phyloP scores from a whole-genome alignment of 2,888 invertebrate genomes.

The Drosophila greeni region DNA sequence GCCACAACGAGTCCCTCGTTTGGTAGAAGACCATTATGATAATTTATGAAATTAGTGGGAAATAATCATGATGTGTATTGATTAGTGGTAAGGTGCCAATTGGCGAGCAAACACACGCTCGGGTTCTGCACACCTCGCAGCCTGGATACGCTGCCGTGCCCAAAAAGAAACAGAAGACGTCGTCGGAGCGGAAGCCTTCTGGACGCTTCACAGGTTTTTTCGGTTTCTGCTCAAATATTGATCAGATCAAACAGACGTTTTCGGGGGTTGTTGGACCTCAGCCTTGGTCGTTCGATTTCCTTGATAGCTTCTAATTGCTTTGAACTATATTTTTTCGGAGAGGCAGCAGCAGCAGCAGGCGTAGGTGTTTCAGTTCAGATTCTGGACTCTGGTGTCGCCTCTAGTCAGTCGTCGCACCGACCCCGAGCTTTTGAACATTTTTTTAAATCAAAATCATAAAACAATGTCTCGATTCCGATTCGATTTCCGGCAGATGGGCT shows the following conservation, averaged over 20 bases:
- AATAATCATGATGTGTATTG: conserved; percentile 73
- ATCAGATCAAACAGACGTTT: conserved; percentile 18
- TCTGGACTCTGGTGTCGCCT: neutral
- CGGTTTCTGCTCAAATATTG: conserved; percentile 29
- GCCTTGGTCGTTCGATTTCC: conserved; percentile 48
- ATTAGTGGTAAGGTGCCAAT: conserved; percentile 68
- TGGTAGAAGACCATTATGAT: conserved; percentile 53
- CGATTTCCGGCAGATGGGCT: conserved; percentile 24
- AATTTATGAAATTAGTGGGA: conserved; percentile 68
- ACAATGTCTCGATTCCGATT: conserved; percentile 17
- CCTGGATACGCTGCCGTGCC: conserved; percentile 37
- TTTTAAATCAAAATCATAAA: neutral
- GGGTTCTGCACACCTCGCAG: conserved; percentile 54
- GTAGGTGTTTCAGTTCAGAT: conserved; percentile 1
- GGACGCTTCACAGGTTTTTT: conserved; percentile 26
- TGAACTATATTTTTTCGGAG: conserved; percentile 8
- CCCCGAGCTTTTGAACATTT: neutral
- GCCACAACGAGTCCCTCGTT: conserved; percentile 11
- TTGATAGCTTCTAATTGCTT: conserved; percentile 65
- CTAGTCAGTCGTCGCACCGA: neutral
- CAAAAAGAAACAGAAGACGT: conserved; percentile 26
- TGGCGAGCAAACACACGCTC: conserved; percentile 51
- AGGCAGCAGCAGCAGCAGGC: conserved; percentile 7
- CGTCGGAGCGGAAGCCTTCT: conserved; percentile 43
- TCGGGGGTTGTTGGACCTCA: conserved; percentile 40